A percentile compares a stretch with the other conserved stretches of the same genome.
phyloP scores from a whole-genome alignment of 1,140 invertebrate species.

The Hetaerina americana region DNA sequence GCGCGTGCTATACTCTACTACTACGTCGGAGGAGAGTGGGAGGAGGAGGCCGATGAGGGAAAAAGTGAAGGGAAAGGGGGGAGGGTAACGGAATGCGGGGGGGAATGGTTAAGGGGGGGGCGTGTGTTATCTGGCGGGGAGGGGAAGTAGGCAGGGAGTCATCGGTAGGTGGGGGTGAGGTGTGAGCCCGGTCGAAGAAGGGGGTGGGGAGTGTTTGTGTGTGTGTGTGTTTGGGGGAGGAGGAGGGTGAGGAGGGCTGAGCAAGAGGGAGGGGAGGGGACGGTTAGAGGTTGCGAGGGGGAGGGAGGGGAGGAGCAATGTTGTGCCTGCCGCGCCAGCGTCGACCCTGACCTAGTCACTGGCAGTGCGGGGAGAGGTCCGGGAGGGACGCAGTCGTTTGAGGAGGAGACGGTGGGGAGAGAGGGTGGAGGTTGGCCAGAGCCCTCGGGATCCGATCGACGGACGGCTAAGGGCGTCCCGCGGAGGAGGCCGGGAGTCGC shows the following conservation, averaged over 20 bases:
- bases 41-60: background rate
- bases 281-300: no score
- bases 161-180: no score
- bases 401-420: no score
- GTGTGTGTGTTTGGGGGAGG: no score
- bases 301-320: background rate
- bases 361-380: background rate
- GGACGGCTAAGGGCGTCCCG: background rate
- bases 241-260: no score
- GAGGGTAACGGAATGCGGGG: no score
- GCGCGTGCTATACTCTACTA: background rate
- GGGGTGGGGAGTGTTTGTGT: background rate
- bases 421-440: no score
- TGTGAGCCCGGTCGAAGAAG: background rate
- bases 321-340: background rate
- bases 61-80: background rate
- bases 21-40: background rate
- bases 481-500: no score
- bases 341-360: background rate
- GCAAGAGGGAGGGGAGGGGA: background rate
- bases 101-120: no score
- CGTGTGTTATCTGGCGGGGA: no score
- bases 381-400: no score
- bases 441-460: background rate
- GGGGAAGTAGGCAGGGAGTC: no score